Base-by-base conservation (phyloP, 1,140 invertebrate genomes). In the Holcopasites calliopsidis region DNA sequence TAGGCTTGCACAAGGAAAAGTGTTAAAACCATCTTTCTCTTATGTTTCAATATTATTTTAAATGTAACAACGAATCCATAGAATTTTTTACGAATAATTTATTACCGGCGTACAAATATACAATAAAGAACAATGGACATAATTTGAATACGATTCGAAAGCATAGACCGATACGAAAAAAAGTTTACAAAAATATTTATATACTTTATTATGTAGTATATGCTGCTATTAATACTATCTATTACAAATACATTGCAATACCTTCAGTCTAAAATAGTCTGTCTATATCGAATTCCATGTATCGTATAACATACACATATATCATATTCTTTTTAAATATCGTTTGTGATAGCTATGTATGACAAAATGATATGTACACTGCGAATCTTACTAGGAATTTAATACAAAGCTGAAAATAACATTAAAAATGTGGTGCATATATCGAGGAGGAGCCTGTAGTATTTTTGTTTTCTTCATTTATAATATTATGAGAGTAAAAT, bases 121-220 rank as follows among this genome's bases (percentile, higher is more conserved):
- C 35, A 60, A 60, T 70, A 28, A 38, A 69, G 42, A 40, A 69
- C n/a, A 60, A 31, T 68, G 1, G 35, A 70, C 26, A 52, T n/a
- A 40, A 49, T 60, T 52, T 70, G 33, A 7, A 52, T 60, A 26
- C 61, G 35, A n/a, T 49, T 42, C 26, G 33, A 69, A 60, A 76
- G 47, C 38, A 60, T 71, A 62, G 23, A 55, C 35, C 21, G n/a
- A 55, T 55, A 61, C 47, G 49, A 47, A 76, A 76, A 70, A 60
- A 76, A 70, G 47, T 76, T 69, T 76, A 76, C 31, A 76, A 76
- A 76, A 76, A 76, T 76, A 76, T 76, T n/a, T 44, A 49, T 55
- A 61, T 35, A 47, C 49, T 62, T 72, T 76, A 62, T 72, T 71
- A 76, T 40, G 58, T 21, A 21, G 4, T 21, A 61, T 62, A 76